A percentile compares a stretch with the other conserved stretches of the same genome.
Evolutionary conservation across 2,888 invertebrate species (phyloP).

Genomic region (Athrips mouffetella): DNA sequence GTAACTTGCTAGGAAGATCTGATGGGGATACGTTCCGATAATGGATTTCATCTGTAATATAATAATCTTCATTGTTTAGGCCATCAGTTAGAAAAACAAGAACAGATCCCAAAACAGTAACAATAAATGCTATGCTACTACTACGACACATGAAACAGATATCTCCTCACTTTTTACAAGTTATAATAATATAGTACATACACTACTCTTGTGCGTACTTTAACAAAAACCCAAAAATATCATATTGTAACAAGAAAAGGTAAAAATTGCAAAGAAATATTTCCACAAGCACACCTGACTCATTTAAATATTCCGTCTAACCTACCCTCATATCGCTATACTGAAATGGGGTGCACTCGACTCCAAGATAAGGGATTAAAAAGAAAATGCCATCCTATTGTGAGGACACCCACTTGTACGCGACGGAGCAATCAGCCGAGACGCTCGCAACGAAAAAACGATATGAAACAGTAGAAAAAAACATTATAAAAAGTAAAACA

Average conservation of each 20-base stretch:
- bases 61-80: constrained; percentile 7
- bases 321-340: constrained; percentile 30
- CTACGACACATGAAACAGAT: too few species aligned
- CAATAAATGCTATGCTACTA: too few species aligned
- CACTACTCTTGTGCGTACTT: too few species aligned
- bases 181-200: too few species aligned
- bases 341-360: constrained; percentile 32
- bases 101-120: too few species aligned
- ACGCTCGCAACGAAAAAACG: constrained; percentile 40
- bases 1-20: constrained; percentile 67
- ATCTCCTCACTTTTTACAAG: too few species aligned
- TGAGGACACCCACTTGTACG: constrained; percentile 41
- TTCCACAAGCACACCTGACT: constrained; percentile 37
- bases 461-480: constrained; percentile 37
- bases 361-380: constrained; percentile 59
- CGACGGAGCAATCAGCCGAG: constrained; percentile 50
- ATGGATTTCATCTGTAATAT: constrained; percentile 11
- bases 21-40: constrained; percentile 23
- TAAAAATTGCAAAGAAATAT: background rate
- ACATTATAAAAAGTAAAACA: constrained; percentile 41
- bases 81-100: too few species aligned
- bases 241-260: too few species aligned
- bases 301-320: constrained; percentile 50
- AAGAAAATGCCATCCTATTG: constrained; percentile 59
- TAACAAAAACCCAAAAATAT: too few species aligned